Evolutionary conservation across 2,797 vertebrate genomes (phyloP), one percentile per base, ranked within the genome.

Genomic region (Rhadinocentrus ornatus): DNA sequence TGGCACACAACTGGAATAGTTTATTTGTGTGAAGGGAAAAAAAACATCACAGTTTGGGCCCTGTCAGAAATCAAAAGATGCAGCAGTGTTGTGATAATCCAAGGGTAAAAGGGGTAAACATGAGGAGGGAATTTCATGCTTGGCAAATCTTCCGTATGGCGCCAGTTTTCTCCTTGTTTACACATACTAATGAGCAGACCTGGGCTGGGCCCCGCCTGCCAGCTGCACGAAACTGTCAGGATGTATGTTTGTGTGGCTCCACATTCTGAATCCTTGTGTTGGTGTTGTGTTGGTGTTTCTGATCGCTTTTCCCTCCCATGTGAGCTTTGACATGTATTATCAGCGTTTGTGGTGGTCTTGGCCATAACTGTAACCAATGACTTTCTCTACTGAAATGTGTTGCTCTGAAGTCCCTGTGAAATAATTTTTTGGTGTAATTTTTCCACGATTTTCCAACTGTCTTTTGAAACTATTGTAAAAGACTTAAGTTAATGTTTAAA

Each of bases 121-220:
- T 71, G 87, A 90, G 87, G 81, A 91, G 91, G 86, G 85, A 89
- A 92, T 93, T 92, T 94, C 89, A 93, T 91, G 93, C 90, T 89
- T 86, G 81, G 88, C 82, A 77, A 89, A 85, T 86, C 69, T 0
- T 71, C 90, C 91, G 86, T 93, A 94, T 94, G 92, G 86, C 82
- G 62, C 52, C 77, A 62, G 78, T 88, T 90, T 91, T 90, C 88
- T 91, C 83, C 83, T 78, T 87, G 88, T 92, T 93, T 91, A 88
- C 88, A 79, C 88, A 82, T 92, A 86, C 79, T 94, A 94, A 95
- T 94, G 90, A 93, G 87, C 77, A 85, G 85, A 88, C 75, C 82
- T 69, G 81, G 71, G 88, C 88, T 62, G 56, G n/a, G 69, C 66
- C 70, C 71, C 37, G 35, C 67, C 53, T 34, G 35, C 62, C 78